phyloP scores from a whole-genome alignment of 2,888 invertebrate genomes.

The Pristionchus entomophagus region DNA sequence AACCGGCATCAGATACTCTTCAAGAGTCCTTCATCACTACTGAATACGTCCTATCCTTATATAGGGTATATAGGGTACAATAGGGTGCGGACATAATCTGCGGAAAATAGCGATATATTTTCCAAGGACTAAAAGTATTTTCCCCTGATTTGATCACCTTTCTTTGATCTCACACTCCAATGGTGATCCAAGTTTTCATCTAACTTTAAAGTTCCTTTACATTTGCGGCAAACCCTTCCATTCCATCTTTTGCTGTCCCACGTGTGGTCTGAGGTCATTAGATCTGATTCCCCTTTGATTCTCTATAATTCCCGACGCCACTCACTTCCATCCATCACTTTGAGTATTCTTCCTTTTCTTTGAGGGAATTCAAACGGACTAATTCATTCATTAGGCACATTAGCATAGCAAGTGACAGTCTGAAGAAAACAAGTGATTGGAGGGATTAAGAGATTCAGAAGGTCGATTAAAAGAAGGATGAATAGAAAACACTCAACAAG shows the following conservation, averaged over 20 bases:
- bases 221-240: constrained; percentile 11
- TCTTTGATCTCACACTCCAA: not conserved
- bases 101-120: too few relatives aligned
- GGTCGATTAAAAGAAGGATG: constrained; percentile 2
- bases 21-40: too few relatives aligned
- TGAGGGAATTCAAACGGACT: constrained; percentile 35
- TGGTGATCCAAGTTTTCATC: not conserved
- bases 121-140: too few relatives aligned
- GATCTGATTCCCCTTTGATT: not conserved
- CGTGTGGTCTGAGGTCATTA: constrained; percentile 39
- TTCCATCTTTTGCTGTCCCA: not conserved
- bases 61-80: too few relatives aligned
- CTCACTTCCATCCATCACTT: not conserved
- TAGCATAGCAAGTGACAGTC: constrained; percentile 28
- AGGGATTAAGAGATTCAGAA: not conserved
- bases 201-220: not conserved
- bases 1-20: too few relatives aligned
- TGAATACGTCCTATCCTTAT: too few relatives aligned
- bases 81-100: too few relatives aligned
- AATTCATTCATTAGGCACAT: not conserved
- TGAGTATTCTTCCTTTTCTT: constrained; percentile 14
- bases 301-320: constrained; percentile 8
- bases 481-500: not conserved
- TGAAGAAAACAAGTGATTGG: not conserved
- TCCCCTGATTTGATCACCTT: too few relatives aligned